Percentiles rank a stretch among this genome's conserved stretches.
These are phyloP conservation scores for Centropyge bicolor DNA, from an alignment of 2,797 vertebrate genomes.

Conservation along the genomic window DNA sequence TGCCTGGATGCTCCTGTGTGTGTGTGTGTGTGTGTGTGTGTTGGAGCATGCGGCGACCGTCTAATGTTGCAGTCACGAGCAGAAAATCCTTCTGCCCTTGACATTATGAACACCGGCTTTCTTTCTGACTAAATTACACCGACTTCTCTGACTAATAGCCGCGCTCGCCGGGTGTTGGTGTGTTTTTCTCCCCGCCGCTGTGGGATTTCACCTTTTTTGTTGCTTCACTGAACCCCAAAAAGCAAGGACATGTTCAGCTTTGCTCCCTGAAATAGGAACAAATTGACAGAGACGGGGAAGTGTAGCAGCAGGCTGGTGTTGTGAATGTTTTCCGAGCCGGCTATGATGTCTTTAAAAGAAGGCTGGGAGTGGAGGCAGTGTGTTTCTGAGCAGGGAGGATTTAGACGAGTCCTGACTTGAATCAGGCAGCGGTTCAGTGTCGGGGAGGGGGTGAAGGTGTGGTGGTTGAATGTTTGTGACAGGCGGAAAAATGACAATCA, in stretches of 20 bases:
- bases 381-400: not conserved
- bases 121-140: conserved; percentile 10
- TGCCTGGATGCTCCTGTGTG: conserved; percentile 29
- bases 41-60: not conserved
- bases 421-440: not conserved
- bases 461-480: conserved; percentile 11
- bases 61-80: conserved; percentile 29
- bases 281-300: conserved; percentile 24
- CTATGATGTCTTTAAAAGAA: conserved; percentile 7
- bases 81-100: conserved; percentile 39
- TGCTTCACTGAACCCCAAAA: conserved; percentile 48
- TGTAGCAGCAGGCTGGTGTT: not conserved
- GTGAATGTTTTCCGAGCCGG: not conserved
- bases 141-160: not conserved
- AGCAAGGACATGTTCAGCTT: conserved; percentile 11
- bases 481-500: conserved; percentile 19
- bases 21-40: conserved; percentile 12
- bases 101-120: not conserved
- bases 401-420: not conserved
- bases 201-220: conserved; percentile 38
- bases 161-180: not conserved
- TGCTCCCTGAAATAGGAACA: conserved; percentile 44
- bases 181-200: not conserved
- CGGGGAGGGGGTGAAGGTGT: not conserved
- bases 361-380: not conserved